Evolutionary conservation across 2,797 vertebrate species (phyloP), one percentile per base, ranked within the genome.

Genomic region (Sebastes aleutianus): DNA sequence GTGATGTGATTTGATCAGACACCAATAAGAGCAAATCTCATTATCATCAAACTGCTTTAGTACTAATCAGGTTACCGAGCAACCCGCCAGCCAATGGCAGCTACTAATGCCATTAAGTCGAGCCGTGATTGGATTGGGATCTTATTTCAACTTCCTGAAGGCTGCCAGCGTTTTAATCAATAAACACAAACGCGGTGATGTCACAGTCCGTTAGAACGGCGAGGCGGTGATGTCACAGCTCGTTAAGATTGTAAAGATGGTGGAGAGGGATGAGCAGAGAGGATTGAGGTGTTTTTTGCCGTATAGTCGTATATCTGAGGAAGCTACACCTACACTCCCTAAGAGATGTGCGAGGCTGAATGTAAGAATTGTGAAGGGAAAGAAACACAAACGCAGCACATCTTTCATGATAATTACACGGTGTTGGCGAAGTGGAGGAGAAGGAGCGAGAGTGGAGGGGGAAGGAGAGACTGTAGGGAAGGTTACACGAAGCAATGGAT

Each of bases 1-100:
- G 80, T 90, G 91, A 94, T 94, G 92, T 93, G 91, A 96, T 95
- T 91, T 94, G 92, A 92, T 93, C 91, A 94, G 94, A 95, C 95
- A 95, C 94, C 94, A 95, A 94, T 95, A 95, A 93, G 83, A 90
- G 90, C 89, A 94, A 95, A 96, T 96, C 93, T 93, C 92, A 96
- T 96, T 94, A 95, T 94, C 94, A 94, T 94, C 91, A 93, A 94
- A 92, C 92, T 90, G 93, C 92, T 94, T 95, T 89, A 92, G 80
- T 87, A 64, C 91, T 96, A 96, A 96, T 96, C 92, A 88, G 84
- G 94, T 96, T 96, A 95, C 89, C 43, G 89, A 93, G 95, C 93
- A 93, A 95, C 92, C 94, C 91, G 85, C 72, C 89, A 93, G 95
- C 94, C 94, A 96, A 96, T 96, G 93, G 94, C 90, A 91, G 88